A percentile compares a stretch with the other conserved stretches of the same genome.
These are phyloP conservation scores for Eugnorisma glareosa DNA, from an alignment of 2,888 invertebrate genomes.

Conservation along the genomic window DNA sequence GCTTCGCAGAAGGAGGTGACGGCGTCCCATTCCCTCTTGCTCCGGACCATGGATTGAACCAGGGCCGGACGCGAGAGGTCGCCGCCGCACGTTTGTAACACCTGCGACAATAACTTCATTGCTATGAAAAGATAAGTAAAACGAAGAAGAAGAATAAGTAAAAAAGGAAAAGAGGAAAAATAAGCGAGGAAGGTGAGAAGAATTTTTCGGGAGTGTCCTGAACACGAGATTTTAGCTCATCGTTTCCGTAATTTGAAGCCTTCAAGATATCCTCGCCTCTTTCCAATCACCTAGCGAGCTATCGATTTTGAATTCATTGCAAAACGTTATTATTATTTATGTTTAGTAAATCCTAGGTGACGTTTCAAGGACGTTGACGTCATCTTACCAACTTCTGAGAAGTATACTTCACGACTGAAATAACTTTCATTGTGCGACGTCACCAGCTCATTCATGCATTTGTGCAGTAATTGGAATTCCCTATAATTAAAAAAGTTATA, in stretches of 20 bases:
- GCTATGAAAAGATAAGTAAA: too few species aligned
- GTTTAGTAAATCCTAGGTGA: not conserved
- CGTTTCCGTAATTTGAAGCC: not conserved
- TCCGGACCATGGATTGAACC: too few species aligned
- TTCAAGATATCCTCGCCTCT: not conserved
- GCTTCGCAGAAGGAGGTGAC: too few species aligned
- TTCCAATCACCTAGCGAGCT: not conserved
- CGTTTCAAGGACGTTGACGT: not conserved
- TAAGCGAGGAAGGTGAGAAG: not conserved
- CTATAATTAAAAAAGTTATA: not conserved
- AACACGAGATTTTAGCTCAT: not conserved
- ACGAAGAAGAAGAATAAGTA: not conserved
- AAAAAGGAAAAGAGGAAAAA: not conserved
- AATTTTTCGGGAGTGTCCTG: not conserved
- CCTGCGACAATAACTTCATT: not conserved
- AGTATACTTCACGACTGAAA: constrained; percentile 1
- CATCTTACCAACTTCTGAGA: not conserved
- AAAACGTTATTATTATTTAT: not conserved
- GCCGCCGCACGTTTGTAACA: too few species aligned
- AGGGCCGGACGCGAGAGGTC: too few species aligned
- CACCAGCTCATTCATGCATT: constrained; percentile 4
- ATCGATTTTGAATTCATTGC: not conserved
- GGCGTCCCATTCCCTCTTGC: too few species aligned
- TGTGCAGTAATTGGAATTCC: not conserved
- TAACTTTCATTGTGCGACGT: not conserved